phyloP scores from a whole-genome alignment of 92 coral and sea anemone genomes.

The Muricea muricata region DNA sequence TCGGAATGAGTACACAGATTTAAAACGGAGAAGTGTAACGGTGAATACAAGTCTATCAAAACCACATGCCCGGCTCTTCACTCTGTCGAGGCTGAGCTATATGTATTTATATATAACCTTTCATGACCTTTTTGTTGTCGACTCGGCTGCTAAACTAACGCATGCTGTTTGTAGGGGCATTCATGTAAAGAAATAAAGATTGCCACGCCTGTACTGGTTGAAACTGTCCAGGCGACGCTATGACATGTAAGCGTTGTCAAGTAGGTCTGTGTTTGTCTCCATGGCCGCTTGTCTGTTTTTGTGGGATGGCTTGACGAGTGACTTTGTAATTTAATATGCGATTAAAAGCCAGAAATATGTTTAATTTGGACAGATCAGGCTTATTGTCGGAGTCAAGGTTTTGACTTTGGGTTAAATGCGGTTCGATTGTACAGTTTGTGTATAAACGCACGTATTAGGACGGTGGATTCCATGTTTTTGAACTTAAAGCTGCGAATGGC shows the following conservation, averaged over 20 bases:
- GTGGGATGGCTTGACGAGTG: not conserved
- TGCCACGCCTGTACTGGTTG: not conserved
- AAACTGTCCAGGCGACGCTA: not conserved
- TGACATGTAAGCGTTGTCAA: not conserved
- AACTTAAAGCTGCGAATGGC: slow-evolving; percentile 2
- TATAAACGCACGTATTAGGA: not conserved
- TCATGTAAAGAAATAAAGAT: not conserved
- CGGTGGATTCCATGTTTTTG: not conserved
- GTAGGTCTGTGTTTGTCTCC: not conserved
- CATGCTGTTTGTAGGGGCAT: not conserved
- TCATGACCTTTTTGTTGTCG: not conserved
- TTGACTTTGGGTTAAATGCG: not conserved
- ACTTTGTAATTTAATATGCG: slow-evolving; percentile 1
- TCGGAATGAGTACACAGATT: no score
- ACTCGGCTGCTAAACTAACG: not conserved
- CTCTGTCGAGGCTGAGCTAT: not conserved
- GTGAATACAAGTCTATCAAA: not conserved
- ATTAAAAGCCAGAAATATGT: not conserved
- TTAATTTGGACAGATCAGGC: not conserved
- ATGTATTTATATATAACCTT: not conserved
- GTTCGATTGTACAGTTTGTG: not conserved
- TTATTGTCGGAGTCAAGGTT: not conserved
- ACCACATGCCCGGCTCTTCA: no score
- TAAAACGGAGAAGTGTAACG: no score
- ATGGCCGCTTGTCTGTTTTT: not conserved